These are phyloP conservation scores for Apolygus lucorum DNA, from an alignment of 1,140 invertebrate species.

Conservation along the genomic window DNA sequence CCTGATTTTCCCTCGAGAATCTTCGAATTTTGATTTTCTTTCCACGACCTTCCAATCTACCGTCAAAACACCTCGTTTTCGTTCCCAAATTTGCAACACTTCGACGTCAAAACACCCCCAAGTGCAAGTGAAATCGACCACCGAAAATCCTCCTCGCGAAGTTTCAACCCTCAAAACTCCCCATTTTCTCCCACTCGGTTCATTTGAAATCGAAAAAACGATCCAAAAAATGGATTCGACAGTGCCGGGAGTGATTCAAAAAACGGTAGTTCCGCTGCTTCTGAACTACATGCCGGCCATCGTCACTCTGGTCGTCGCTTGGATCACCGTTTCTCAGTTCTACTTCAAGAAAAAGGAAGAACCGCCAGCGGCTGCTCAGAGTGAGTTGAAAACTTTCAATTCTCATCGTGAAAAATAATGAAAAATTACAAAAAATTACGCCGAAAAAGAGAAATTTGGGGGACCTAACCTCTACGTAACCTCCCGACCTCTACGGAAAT, in stretches of 20 bases:
- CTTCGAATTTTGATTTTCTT: constrained; percentile 10
- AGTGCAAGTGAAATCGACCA: background rate
- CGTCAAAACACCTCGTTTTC: background rate
- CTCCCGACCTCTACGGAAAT: too few relatives aligned
- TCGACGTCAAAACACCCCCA: background rate
- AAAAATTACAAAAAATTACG: background rate
- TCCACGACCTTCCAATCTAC: background rate
- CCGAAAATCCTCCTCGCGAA: background rate
- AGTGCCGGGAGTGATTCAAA: constrained; percentile 13
- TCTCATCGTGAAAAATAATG: background rate
- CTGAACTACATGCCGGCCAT: constrained; percentile 5
- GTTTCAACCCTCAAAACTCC: background rate
- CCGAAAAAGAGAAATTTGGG: too few relatives aligned
- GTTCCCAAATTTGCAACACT: background rate
- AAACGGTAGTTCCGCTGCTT: constrained; percentile 9
- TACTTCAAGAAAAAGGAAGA: constrained; percentile 24
- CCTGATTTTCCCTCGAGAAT: background rate
- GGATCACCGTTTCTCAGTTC: constrained; percentile 21
- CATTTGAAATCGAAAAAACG: background rate
- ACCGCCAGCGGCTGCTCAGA: background rate
- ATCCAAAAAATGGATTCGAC: constrained; percentile 16
- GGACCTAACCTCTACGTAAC: background rate
- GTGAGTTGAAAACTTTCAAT: constrained; percentile 5
- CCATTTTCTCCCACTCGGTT: background rate
- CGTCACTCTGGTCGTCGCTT: constrained; percentile 17